Evolutionary conservation across 2,797 vertebrate genomes (phyloP).

Genomic region (Chelon labrosus): DNA sequence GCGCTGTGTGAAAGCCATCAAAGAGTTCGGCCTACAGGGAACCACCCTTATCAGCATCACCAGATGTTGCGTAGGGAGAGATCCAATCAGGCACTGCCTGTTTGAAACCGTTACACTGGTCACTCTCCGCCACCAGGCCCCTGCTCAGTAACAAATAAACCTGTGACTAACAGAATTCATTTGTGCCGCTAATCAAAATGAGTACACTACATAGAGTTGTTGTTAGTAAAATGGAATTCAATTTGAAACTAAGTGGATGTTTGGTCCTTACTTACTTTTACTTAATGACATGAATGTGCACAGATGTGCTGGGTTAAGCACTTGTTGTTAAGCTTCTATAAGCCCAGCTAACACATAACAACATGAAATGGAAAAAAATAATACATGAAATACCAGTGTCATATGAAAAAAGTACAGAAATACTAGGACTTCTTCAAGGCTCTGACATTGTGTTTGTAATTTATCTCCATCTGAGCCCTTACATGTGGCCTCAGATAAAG

Average conservation of each 20-base stretch:
- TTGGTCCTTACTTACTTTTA: too few relatives aligned
- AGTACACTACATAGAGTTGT: conserved; percentile 43
- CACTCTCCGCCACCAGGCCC: conserved; percentile 30
- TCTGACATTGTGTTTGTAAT: not conserved
- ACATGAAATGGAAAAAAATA: not conserved
- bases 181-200: conserved; percentile 64
- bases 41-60: conserved; percentile 74
- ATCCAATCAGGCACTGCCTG: conserved; percentile 69
- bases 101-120: conserved; percentile 61
- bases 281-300: too few relatives aligned
- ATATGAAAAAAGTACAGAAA: conserved; percentile 3
- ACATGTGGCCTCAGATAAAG: conserved; percentile 36
- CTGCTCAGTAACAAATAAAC: conserved; percentile 41
- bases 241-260: conserved; percentile 19
- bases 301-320: not conserved
- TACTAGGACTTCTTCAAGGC: conserved; percentile 8
- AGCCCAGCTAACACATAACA: not conserved
- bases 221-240: conserved; percentile 56
- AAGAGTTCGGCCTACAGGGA: conserved; percentile 68
- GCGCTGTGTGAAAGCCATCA: conserved; percentile 61
- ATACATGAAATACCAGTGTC: not conserved
- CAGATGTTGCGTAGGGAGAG: conserved; percentile 70
- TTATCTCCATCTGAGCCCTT: too few relatives aligned
- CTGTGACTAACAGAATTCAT: conserved; percentile 66
- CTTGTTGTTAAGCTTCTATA: not conserved